Evolutionary conservation across 2,113 vertebrate genomes (phyloP), one percentile per base, ranked within the genome.

Genomic region (Sciurus niger): DNA sequence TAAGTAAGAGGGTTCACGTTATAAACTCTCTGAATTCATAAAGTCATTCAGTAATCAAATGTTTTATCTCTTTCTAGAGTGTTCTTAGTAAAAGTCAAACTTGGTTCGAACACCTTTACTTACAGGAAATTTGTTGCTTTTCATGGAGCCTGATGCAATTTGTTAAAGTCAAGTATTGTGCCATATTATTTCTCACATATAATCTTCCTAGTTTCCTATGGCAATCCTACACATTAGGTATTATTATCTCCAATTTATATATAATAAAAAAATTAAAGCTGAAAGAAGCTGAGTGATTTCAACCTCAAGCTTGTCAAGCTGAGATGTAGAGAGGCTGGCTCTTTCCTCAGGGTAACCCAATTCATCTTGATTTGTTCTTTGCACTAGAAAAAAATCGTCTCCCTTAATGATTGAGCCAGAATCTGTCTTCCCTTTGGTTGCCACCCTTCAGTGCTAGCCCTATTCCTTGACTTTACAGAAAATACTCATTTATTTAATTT

Each of bases 21-120:
- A 89, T 95, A 82, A 93, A 88, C 76, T 84, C 10, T 90, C 37
- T 94, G 84, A 22, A 63, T 60, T 72, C 72, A 58, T 58, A 60
- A 79, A 95, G 55, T 74, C 4, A 18, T 43, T 65, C 88, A 84
- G 37, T 65, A 85, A 89, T 58, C 55, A 0, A 85, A 82, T 85
- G 11, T 24, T 87, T 89, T 20, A 63, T 84, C 55, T 87, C 48
- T 80, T 92, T 92, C 74, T 90, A 89, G 70, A 93, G 63, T 84
- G 79, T 94, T 67, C n/a, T 92, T 78, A 70, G 40, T 86, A 48
- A 94, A 84, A 48, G 82, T 53, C 16, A 90, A 90, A 0, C 40
- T 95, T 84, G 87, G 40, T 68, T 63, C 89, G 37, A 91, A 80
- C 22, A 74, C 28, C 8, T 95, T 84, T 93, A 58, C 20, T 68